phyloP scores from a whole-genome alignment of 2,888 invertebrate species.

The Slavum lentiscoides region DNA sequence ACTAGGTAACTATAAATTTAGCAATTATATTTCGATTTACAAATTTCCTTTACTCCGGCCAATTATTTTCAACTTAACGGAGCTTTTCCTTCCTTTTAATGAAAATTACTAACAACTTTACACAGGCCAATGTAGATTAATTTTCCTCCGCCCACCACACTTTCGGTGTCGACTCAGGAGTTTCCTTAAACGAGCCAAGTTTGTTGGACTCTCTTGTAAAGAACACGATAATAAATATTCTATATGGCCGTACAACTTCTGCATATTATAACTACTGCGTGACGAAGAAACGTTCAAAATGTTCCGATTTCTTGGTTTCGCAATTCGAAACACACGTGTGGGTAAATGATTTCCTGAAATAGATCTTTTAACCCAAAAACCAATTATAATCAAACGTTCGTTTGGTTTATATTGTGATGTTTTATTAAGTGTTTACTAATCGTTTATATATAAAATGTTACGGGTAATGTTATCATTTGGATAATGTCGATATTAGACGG shows the following conservation, averaged over 20 bases:
- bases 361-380: no score
- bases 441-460: no score
- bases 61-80: constrained; percentile 33
- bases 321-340: neutral
- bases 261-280: neutral
- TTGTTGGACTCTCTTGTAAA: neutral
- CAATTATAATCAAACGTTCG: no score
- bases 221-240: constrained; percentile 28
- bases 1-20: constrained; percentile 32
- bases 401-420: no score
- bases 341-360: no score
- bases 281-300: neutral
- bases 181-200: constrained; percentile 40
- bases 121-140: constrained; percentile 29
- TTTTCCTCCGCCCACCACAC: neutral
- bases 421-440: no score
- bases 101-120: constrained; percentile 33
- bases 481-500: no score
- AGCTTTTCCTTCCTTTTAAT: constrained; percentile 8
- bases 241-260: neutral
- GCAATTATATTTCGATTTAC: constrained; percentile 47
- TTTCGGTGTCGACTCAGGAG: neutral
- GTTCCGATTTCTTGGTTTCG: neutral
- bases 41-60: neutral
- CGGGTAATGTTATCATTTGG: no score